Conservation (phyloP, 2,797 vertebrate species). For the Lagodon rhomboides region DNA sequence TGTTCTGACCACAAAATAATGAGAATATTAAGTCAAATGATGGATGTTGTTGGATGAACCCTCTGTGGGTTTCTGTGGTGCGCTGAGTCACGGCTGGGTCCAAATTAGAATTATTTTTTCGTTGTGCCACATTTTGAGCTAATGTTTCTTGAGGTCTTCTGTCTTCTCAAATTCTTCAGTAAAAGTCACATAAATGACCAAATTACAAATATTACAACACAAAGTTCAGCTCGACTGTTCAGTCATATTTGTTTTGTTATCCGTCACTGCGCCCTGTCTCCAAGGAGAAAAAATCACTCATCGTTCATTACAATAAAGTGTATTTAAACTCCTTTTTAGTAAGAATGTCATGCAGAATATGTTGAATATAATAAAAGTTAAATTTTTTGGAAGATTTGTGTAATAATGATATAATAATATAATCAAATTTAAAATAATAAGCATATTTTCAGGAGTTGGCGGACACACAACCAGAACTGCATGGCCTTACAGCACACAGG, state of each 20-base stretch:
- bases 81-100: neutral
- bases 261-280: neutral
- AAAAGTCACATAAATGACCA: slow-evolving; percentile 13
- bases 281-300: neutral
- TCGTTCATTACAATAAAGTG: neutral
- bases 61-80: slow-evolving; percentile 10
- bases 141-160: slow-evolving; percentile 5
- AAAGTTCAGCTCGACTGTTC: slow-evolving; percentile 7
- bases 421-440: neutral
- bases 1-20: neutral
- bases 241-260: slow-evolving; percentile 18
- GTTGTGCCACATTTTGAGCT: slow-evolving; percentile 2
- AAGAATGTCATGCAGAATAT: neutral
- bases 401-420: neutral
- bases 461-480: neutral
- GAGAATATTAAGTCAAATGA: neutral
- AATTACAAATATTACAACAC: slow-evolving; percentile 10
- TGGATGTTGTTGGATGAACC: neutral
- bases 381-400: neutral
- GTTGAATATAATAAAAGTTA: neutral
- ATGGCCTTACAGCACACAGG: neutral
- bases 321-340: neutral
- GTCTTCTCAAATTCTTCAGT: slow-evolving; percentile 3
- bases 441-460: neutral
- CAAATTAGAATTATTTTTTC: neutral